A percentile compares a stretch with the other conserved stretches of the same genome.
phyloP scores from a whole-genome alignment of 2,797 vertebrate species.

The Lagocephalus sceleratus region DNA sequence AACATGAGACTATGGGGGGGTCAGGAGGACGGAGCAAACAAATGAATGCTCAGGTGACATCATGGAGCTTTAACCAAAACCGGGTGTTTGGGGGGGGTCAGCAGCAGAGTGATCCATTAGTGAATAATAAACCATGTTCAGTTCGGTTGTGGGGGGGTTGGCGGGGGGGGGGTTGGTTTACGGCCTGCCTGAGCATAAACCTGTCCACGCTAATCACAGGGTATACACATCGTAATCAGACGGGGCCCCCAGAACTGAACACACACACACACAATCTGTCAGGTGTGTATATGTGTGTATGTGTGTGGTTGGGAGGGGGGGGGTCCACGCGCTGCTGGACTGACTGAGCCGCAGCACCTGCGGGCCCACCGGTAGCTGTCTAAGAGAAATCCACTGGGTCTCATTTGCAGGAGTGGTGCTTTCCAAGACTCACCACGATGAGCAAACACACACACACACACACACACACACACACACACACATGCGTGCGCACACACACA shows the following conservation, averaged over 20 bases:
- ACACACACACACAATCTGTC: conserved; percentile 67
- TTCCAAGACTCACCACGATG: conserved; percentile 42
- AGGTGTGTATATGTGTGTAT: too few species aligned
- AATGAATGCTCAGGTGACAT: too few species aligned
- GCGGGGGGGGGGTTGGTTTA: conserved; percentile 54
- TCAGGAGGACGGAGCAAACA: not conserved
- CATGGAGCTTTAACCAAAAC: not conserved
- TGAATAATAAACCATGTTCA: conserved; percentile 58
- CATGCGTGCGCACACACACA: conserved; percentile 17
- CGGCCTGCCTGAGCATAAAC: conserved; percentile 54
- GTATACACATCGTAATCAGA: conserved; percentile 66
- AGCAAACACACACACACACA: conserved; percentile 25
- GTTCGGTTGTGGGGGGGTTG: conserved; percentile 25
- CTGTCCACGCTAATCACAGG: conserved; percentile 70
- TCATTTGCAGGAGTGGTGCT: conserved; percentile 53
- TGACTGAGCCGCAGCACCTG: conserved; percentile 60
- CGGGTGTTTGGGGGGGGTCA: not conserved
- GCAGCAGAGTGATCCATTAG: conserved; percentile 54
- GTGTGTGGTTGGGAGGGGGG: conserved; percentile 26
- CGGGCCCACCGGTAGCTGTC: conserved; percentile 65
- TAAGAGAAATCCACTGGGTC: conserved; percentile 53
- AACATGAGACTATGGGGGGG: conserved; percentile 34
- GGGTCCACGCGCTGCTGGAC: conserved; percentile 10
- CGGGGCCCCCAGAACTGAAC: conserved; percentile 44
- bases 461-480: conserved; percentile 14